Evolutionary conservation across 1,140 invertebrate species (phyloP).

Genomic region (Drosophila tani): DNA sequence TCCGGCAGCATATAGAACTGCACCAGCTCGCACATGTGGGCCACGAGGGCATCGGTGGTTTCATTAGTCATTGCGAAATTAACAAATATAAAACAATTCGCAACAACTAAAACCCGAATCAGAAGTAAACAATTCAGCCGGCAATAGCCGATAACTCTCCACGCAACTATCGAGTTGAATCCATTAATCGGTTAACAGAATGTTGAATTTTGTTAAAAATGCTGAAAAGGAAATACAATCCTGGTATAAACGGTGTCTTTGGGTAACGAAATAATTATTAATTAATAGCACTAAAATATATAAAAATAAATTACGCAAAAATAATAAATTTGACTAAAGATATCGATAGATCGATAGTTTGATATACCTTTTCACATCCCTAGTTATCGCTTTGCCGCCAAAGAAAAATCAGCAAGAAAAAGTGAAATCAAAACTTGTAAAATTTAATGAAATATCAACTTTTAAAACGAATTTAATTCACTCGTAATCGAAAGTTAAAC

Average conservation of each 20-base stretch:
- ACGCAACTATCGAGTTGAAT: neutral
- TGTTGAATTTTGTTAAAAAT: too few relatives aligned
- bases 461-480: constrained; percentile 8
- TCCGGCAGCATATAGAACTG: constrained; percentile 64
- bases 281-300: too few relatives aligned
- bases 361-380: neutral
- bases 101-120: constrained; percentile 3
- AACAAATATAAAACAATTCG: neutral
- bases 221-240: too few relatives aligned
- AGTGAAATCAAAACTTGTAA: neutral
- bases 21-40: constrained; percentile 51
- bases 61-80: constrained; percentile 21
- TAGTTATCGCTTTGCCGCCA: neutral
- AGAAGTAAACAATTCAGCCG: constrained; percentile 15
- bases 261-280: too few relatives aligned
- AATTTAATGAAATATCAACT: neutral
- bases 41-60: constrained; percentile 18
- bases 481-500: constrained; percentile 87
- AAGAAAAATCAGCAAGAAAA: neutral
- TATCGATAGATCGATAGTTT: neutral
- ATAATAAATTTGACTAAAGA: neutral
- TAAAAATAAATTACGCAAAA: too few relatives aligned
- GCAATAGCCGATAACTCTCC: constrained; percentile 6
- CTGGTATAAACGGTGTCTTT: too few relatives aligned
- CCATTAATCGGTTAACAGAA: neutral